Evolutionary conservation across 2,888 invertebrate species (phyloP), one percentile per base, ranked within the genome.

Genomic region (Drosophila demipolita): DNA sequence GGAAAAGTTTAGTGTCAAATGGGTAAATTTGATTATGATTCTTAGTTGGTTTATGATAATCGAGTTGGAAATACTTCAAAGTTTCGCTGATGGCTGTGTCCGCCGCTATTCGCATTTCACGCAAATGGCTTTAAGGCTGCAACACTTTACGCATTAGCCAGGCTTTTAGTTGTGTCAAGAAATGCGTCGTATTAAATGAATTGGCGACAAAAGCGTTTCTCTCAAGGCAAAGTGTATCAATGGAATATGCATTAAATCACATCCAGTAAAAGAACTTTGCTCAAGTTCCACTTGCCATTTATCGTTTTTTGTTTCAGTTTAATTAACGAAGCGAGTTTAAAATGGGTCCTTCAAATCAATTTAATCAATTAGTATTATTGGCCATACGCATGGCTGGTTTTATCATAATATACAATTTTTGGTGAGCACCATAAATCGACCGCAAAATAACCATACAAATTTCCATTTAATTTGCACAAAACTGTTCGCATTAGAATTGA

Each of bases 1-100:
- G 45, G 61, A 80, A 89, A 87, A 87, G 89, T 87, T 89, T 85
- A 85, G 87, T 87, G 87, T 87, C 87, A 87, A 87, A 87, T 87
- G 85, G 75, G 69, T 73, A 85, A 87, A 87, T 87, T 87, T 82
- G 83, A 87, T 87, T 87, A 85, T 82, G 73, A 82, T 82, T 78
- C 85, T 79, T 74, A 85, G 89, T 87, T 83, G 80, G 89, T 87
- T 87, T 87, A 87, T 83, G 85, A 72, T 89, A 87, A 89, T 87
- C 83, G 87, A 89, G 89, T 87, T 87, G 80, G 70, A 87, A 89
- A 85, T 83, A 87, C 87, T 87, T 87, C 85, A 79, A 87, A 87
- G 79, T 87, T 81, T 73, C 64, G 65, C 55, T 74, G 73, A 68
- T 77, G 73, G 62, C 64, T 60, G 50, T 62, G 64, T 23, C 2